Percentiles rank a stretch among this genome's conserved stretches.
phyloP scores from a whole-genome alignment of 2,113 vertebrate species.

The Scortum barcoo region DNA sequence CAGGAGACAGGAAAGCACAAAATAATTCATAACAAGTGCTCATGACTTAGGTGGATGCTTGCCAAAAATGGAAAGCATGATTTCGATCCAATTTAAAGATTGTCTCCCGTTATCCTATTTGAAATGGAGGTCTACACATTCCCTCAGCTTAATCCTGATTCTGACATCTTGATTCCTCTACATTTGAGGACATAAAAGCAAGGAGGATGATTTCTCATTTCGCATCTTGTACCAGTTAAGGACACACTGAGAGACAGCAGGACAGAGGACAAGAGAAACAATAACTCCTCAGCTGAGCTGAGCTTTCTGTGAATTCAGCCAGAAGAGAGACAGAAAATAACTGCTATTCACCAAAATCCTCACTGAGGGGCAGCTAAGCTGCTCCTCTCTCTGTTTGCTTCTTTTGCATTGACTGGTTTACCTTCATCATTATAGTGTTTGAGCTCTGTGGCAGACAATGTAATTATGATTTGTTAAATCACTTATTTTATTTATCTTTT shows the following conservation, averaged over 20 bases:
- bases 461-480: slow-evolving; percentile 7
- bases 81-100: slow-evolving; percentile 56
- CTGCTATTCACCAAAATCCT: slow-evolving; percentile 52
- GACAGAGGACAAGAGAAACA: slow-evolving; percentile 24
- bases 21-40: slow-evolving; percentile 68
- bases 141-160: slow-evolving; percentile 41
- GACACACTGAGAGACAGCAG: slow-evolving; percentile 3
- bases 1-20: slow-evolving; percentile 54
- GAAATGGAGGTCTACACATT: slow-evolving; percentile 26
- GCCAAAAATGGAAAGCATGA: slow-evolving; percentile 50
- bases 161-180: not conserved
- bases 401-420: slow-evolving; percentile 16
- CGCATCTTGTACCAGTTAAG: not conserved
- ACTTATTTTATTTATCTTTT: not conserved
- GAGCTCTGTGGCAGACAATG: not conserved
- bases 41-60: slow-evolving; percentile 39
- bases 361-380: slow-evolving; percentile 54
- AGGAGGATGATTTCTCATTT: slow-evolving; percentile 7
- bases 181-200: slow-evolving; percentile 10
- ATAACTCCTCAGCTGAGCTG: slow-evolving; percentile 17
- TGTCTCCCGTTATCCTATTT: slow-evolving; percentile 35
- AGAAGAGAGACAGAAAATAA: slow-evolving; percentile 59
- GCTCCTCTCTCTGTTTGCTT: slow-evolving; percentile 30
- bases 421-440: not conserved
- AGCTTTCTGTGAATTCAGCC: slow-evolving; percentile 52